These are phyloP conservation scores for Podarcis lilfordi DNA, from an alignment of 2,797 vertebrate species.

Conservation along the genomic window DNA sequence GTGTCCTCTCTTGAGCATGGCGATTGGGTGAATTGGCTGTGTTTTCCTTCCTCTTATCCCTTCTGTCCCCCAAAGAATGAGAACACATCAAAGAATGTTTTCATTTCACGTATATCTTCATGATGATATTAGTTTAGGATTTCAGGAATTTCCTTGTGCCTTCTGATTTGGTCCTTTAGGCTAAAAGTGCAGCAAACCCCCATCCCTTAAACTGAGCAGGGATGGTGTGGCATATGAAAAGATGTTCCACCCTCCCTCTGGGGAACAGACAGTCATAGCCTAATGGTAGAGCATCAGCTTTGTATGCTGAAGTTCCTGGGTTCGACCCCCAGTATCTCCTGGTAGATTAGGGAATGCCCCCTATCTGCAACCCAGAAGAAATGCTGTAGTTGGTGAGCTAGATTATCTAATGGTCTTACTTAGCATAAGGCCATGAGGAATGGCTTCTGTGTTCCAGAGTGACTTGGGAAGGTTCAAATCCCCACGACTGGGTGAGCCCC, in stretches of 20 bases:
- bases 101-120: neutral
- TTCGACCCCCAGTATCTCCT: too few relatives aligned
- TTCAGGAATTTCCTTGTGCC: neutral
- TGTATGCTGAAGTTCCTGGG: too few relatives aligned
- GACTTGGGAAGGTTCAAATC: too few relatives aligned
- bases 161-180: neutral
- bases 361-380: too few relatives aligned
- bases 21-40: neutral
- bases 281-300: too few relatives aligned
- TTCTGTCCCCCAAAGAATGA: neutral
- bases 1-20: neutral
- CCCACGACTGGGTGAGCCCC: too few relatives aligned
- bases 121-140: neutral
- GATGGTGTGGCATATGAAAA: neutral
- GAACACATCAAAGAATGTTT: neutral
- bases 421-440: too few relatives aligned
- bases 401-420: too few relatives aligned
- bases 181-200: neutral
- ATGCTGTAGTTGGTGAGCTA: too few relatives aligned
- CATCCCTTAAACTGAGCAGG: neutral
- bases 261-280: neutral
- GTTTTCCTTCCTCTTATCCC: neutral
- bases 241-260: neutral
- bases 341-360: too few relatives aligned
- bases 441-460: neutral